A percentile compares a stretch with the other conserved stretches of the same genome.
phyloP scores from a whole-genome alignment of 1,140 invertebrate species.

The Sinonovacula constricta region DNA sequence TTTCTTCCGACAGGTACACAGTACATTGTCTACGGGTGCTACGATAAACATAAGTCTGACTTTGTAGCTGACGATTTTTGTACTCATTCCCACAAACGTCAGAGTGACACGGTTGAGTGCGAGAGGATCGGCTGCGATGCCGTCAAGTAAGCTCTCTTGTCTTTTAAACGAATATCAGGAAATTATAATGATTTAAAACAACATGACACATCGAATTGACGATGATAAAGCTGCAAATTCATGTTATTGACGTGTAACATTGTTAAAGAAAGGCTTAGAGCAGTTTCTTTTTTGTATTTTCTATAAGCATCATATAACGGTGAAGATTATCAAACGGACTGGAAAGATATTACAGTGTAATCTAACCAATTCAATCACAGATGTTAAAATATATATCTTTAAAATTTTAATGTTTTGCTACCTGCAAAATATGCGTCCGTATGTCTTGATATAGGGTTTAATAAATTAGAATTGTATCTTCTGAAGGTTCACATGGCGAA shows the following conservation, averaged over 20 bases:
- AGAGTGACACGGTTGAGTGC: slow-evolving; percentile 52
- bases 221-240: no score
- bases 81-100: slow-evolving; percentile 38
- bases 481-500: slow-evolving; percentile 79
- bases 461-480: neutral
- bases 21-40: slow-evolving; percentile 57
- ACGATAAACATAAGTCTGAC: slow-evolving; percentile 52
- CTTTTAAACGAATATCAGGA: no score
- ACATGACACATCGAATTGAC: no score
- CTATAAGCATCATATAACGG: neutral
- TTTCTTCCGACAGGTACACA: slow-evolving; percentile 52
- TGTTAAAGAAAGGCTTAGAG: no score
- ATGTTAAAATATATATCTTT: neutral
- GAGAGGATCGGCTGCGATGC: slow-evolving; percentile 46
- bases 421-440: neutral
- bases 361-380: neutral
- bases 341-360: no score
- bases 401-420: neutral
- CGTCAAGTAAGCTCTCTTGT: slow-evolving; percentile 47
- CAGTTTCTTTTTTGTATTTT: neutral
- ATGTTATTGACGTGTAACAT: no score
- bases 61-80: slow-evolving; percentile 57
- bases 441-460: neutral
- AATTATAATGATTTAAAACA: no score
- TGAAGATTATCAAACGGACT: no score